phyloP scores from a whole-genome alignment of 2,888 invertebrate species.

The Agrotis clavis region DNA sequence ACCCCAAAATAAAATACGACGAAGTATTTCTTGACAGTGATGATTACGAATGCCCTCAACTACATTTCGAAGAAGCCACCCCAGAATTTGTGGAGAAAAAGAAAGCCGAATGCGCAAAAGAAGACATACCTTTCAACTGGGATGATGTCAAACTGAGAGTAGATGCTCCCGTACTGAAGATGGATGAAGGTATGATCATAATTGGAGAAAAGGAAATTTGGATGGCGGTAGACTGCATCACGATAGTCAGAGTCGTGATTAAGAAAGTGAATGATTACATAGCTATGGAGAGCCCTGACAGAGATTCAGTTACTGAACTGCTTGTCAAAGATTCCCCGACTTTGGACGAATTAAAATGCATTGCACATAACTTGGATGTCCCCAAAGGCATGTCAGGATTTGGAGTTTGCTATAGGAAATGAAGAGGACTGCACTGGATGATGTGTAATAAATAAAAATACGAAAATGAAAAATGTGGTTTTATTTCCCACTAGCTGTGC shows the following conservation, averaged over 20 bases:
- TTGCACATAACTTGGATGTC: slow-evolving; percentile 49
- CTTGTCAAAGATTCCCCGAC: slow-evolving; percentile 14
- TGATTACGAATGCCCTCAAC: slow-evolving; percentile 24
- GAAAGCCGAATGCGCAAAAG: slow-evolving; percentile 29
- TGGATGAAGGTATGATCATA: slow-evolving; percentile 1
- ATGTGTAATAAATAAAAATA: neutral
- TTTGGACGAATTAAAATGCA: slow-evolving; percentile 45
- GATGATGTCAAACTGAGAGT: slow-evolving; percentile 41
- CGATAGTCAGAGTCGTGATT: slow-evolving; percentile 13
- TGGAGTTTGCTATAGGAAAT: slow-evolving; percentile 21
- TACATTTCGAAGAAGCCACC: slow-evolving; percentile 19
- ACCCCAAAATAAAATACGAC: slow-evolving; percentile 1
- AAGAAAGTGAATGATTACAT: slow-evolving; percentile 36
- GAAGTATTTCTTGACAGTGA: slow-evolving; percentile 1
- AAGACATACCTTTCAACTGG: slow-evolving; percentile 49
- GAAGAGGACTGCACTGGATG: neutral
- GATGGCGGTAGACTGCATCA: slow-evolving; percentile 33
- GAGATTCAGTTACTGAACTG: slow-evolving; percentile 13
- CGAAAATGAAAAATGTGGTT: neutral
- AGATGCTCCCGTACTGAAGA: slow-evolving; percentile 9
- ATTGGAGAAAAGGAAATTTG: slow-evolving; percentile 45
- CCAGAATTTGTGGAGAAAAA: slow-evolving; percentile 20
- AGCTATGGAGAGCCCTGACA: slow-evolving; percentile 31
- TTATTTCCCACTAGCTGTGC: neutral
- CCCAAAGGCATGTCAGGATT: slow-evolving; percentile 26